Conservation (phyloP, 2,888 invertebrate genomes). For the Ophion obscuratus region DNA sequence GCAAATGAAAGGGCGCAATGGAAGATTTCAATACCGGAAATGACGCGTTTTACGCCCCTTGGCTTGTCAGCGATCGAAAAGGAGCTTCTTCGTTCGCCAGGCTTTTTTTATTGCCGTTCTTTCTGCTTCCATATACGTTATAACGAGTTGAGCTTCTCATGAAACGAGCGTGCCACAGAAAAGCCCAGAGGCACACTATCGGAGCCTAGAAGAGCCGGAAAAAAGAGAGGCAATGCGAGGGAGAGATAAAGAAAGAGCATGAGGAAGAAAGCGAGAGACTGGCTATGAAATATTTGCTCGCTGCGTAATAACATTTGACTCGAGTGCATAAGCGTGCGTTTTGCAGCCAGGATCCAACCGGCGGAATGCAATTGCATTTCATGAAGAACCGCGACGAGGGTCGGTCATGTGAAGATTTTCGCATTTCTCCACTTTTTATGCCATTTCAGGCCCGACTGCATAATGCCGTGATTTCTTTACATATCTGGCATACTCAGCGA, state of each 20-base stretch:
- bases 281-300: constrained; percentile 53
- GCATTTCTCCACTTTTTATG: constrained; percentile 24
- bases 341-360: constrained; percentile 31
- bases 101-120: neutral
- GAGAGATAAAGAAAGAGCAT: neutral
- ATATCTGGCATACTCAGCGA: constrained; percentile 14
- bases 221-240: neutral
- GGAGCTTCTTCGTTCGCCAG: no score
- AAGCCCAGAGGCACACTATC: neutral
- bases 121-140: neutral
- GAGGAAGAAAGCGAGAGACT: constrained; percentile 13
- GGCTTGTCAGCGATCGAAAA: no score
- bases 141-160: neutral
- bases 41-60: neutral
- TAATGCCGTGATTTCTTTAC: constrained; percentile 23
- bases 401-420: constrained; percentile 29
- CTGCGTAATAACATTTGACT: constrained; percentile 59
- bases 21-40: neutral
- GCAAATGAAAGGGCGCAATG: neutral
- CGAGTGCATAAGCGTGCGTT: constrained; percentile 51
- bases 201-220: neutral
- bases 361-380: constrained; percentile 51
- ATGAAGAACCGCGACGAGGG: constrained; percentile 44
- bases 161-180: neutral
- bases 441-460: constrained; percentile 2